Conservation (phyloP, 2,888 invertebrate genomes). For the Pristionchus fissidentatus region DNA sequence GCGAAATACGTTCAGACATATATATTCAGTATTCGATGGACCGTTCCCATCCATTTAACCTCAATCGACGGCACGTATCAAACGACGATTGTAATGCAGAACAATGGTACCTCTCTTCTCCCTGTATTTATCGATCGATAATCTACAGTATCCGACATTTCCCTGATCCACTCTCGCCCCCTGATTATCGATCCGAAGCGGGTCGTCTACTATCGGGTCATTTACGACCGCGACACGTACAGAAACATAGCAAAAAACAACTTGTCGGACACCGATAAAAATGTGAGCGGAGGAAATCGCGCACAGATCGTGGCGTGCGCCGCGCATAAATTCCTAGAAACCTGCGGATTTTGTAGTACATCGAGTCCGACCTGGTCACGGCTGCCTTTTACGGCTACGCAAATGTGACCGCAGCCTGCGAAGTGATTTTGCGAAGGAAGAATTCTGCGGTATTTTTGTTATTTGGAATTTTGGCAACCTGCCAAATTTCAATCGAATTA, state of each 20-base stretch:
- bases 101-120: too few species aligned
- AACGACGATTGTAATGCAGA: background rate
- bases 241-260: background rate
- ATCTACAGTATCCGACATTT: background rate
- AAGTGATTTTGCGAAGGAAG: background rate
- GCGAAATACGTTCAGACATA: too few species aligned
- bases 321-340: background rate
- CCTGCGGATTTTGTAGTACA: background rate
- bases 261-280: background rate
- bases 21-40: constrained; percentile 5
- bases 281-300: background rate
- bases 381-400: background rate
- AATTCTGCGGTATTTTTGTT: background rate
- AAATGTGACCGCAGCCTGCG: background rate
- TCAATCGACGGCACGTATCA: background rate
- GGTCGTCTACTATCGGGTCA: constrained; percentile 2
- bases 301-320: background rate
- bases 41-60: background rate
- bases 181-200: background rate
- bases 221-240: background rate
- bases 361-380: background rate
- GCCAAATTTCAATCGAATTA: background rate
- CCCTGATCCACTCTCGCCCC: background rate
- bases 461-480: background rate
- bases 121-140: too few species aligned